These are phyloP conservation scores for Athalia cordata DNA, from an alignment of 2,888 invertebrate genomes.

Conservation along the genomic window DNA sequence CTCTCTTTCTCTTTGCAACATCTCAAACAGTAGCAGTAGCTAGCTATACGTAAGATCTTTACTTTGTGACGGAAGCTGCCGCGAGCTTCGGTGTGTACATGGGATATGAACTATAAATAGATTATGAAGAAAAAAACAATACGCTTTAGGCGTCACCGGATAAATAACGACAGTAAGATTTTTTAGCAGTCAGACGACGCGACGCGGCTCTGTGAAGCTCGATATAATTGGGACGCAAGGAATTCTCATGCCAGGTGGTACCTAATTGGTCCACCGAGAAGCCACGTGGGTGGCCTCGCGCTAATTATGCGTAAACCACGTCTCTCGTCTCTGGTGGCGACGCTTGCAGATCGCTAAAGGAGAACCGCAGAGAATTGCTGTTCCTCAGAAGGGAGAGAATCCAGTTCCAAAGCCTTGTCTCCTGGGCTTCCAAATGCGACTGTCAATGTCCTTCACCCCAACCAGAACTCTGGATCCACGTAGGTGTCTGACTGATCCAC, in stretches of 20 bases:
- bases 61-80: background rate
- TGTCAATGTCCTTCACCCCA: background rate
- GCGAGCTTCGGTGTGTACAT: slow-evolving; percentile 1
- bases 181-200: slow-evolving; percentile 35
- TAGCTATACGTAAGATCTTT: background rate
- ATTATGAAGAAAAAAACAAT: slow-evolving; percentile 27
- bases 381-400: background rate
- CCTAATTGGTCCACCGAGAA: slow-evolving; percentile 58
- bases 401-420: background rate
- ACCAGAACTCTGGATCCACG: background rate
- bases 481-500: slow-evolving; percentile 11
- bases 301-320: slow-evolving; percentile 44
- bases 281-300: slow-evolving; percentile 56
- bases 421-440: slow-evolving; percentile 2
- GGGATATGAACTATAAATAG: slow-evolving; percentile 27
- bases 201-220: slow-evolving; percentile 10
- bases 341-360: slow-evolving; percentile 26
- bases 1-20: background rate
- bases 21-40: background rate
- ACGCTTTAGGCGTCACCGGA: slow-evolving; percentile 36
- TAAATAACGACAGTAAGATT: slow-evolving; percentile 40
- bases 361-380: background rate
- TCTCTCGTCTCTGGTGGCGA: slow-evolving; percentile 19
- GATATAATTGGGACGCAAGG: slow-evolving; percentile 59
- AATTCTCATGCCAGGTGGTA: slow-evolving; percentile 57